phyloP scores from a whole-genome alignment of 1,140 invertebrate genomes.

The Cheumatopsyche charites region DNA sequence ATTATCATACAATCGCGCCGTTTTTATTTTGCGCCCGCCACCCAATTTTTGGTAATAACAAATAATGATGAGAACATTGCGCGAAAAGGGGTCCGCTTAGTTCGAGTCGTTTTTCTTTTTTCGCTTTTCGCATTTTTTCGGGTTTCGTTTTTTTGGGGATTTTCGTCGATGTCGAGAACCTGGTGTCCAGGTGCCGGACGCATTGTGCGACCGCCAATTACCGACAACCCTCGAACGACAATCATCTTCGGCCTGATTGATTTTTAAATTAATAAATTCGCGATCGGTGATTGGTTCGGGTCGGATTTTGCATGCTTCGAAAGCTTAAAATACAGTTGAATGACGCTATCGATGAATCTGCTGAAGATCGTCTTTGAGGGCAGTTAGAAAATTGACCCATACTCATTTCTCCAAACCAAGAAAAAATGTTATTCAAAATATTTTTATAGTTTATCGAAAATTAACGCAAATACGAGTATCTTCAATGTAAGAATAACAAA shows the following conservation, averaged over 20 bases:
- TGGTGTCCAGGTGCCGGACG: conserved; percentile 1
- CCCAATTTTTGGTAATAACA: conserved; percentile 12
- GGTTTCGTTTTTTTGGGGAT: background rate
- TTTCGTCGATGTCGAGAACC: background rate
- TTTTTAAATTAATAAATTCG: background rate
- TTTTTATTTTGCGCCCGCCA: background rate
- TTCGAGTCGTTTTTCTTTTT: background rate
- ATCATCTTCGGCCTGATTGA: background rate
- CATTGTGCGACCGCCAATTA: conserved; percentile 16
- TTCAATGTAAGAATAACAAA: too few relatives aligned
- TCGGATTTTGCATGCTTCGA: background rate
- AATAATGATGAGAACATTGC: conserved; percentile 8
- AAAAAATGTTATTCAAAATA: background rate
- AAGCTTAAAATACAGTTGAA: background rate
- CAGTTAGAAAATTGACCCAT: background rate
- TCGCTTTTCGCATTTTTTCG: background rate
- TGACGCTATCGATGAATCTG: background rate
- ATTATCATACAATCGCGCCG: conserved; percentile 22
- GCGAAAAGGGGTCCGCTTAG: background rate
- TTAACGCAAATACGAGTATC: background rate
- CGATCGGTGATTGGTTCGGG: background rate
- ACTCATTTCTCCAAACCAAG: background rate
- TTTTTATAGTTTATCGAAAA: background rate
- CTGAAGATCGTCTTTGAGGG: background rate
- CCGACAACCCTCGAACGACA: background rate